Conservation (phyloP, 2,888 invertebrate genomes). For the Lasioglossum pauxillum region DNA sequence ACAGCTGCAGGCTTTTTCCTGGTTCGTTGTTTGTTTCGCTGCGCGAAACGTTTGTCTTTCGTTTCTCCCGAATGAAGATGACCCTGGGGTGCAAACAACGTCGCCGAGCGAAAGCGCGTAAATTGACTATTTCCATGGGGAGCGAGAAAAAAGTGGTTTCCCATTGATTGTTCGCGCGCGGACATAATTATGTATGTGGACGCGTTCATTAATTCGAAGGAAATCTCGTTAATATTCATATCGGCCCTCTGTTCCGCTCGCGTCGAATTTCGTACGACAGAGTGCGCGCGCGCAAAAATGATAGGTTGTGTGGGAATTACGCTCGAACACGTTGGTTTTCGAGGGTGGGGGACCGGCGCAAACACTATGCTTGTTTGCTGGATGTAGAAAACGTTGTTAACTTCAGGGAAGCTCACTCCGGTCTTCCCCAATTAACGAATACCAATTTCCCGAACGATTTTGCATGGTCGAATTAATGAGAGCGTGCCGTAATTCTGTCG, state of each 20-base stretch:
- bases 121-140: constrained; percentile 13
- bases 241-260: constrained; percentile 11
- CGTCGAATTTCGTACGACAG: constrained; percentile 15
- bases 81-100: background rate
- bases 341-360: background rate
- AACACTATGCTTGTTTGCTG: background rate
- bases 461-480: background rate
- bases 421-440: background rate
- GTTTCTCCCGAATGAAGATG: background rate
- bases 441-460: background rate
- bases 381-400: constrained; percentile 1
- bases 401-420: background rate
- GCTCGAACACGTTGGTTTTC: background rate
- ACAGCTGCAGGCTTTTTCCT: background rate
- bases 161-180: background rate
- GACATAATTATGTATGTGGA: background rate
- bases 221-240: constrained; percentile 25
- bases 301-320: background rate
- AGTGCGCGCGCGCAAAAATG: background rate
- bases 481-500: background rate
- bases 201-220: constrained; percentile 30
- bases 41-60: background rate
- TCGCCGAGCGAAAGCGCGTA: background rate
- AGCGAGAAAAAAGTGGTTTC: background rate
- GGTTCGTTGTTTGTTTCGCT: background rate